Conservation (phyloP, 2,113 vertebrate genomes). For the Leiothrix lutea region DNA sequence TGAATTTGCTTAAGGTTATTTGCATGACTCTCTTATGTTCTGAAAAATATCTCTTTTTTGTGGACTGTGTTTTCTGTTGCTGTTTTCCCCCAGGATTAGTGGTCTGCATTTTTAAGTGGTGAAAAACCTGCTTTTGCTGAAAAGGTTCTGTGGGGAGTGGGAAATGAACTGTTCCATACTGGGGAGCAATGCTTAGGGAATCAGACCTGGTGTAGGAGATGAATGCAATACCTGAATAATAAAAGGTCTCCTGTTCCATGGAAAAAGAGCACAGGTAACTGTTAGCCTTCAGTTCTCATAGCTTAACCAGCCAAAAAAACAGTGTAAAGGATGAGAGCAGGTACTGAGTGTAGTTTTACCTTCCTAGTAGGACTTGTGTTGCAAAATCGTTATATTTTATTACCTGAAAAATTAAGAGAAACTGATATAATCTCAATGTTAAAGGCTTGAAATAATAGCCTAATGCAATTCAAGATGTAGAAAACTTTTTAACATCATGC, state of each 20-base stretch:
- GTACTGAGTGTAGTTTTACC: background rate
- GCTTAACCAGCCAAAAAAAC: background rate
- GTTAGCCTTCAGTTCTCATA: background rate
- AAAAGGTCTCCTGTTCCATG: background rate
- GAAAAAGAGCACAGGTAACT: background rate
- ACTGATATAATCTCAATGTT: background rate
- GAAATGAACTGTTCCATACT: rapidly evolving
- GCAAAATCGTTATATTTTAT: background rate
- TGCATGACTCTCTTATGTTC: background rate
- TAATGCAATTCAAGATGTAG: background rate
- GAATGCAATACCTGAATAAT: background rate
- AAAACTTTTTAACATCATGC: rapidly evolving
- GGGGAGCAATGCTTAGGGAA: background rate
- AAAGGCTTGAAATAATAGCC: background rate
- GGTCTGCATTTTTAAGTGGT: background rate
- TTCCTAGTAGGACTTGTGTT: background rate
- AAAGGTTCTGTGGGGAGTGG: background rate
- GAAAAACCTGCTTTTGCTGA: background rate
- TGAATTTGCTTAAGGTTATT: background rate
- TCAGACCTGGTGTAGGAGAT: background rate
- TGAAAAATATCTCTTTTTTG: background rate
- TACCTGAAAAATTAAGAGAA: background rate
- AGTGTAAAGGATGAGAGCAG: no score
- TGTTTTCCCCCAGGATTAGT: background rate
- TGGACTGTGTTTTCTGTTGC: background rate